These are phyloP conservation scores for Schizopygopsis pylzovi DNA, from an alignment of 2,797 vertebrate genomes.

Conservation along the genomic window DNA sequence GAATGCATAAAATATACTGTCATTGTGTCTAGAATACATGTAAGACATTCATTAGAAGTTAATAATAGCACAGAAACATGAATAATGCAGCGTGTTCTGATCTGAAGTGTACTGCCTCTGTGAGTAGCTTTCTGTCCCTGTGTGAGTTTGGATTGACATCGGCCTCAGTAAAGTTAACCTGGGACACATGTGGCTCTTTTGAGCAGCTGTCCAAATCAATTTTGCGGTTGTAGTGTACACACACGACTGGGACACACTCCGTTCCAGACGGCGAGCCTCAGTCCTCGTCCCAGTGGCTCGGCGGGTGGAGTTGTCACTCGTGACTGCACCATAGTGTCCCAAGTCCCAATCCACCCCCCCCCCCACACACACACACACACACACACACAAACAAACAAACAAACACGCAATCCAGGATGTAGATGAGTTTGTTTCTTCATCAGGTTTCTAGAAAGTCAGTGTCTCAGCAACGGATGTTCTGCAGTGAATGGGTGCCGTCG, in stretches of 20 bases:
- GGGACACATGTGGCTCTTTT: slow-evolving; percentile 51
- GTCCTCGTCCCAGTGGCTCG: slow-evolving; percentile 44
- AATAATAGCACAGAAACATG: not conserved
- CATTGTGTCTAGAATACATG: slow-evolving; percentile 7
- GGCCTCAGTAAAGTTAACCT: slow-evolving; percentile 50
- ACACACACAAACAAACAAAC: no score
- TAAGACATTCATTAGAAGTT: slow-evolving; percentile 26
- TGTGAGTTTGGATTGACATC: slow-evolving; percentile 46
- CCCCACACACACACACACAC: slow-evolving; percentile 26
- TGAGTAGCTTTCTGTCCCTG: slow-evolving; percentile 28
- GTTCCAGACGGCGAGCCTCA: slow-evolving; percentile 50
- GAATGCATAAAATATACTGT: slow-evolving; percentile 8
- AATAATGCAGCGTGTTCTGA: slow-evolving; percentile 3
- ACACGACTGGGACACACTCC: slow-evolving; percentile 45
- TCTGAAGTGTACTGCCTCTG: slow-evolving; percentile 28
- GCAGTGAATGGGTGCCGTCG: not conserved
- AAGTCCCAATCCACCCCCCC: no score
- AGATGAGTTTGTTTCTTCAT: not conserved
- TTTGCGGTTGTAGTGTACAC: slow-evolving; percentile 54
- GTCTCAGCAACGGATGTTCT: not conserved
- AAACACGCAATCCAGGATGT: no score
- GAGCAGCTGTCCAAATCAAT: slow-evolving; percentile 56
- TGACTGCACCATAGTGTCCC: slow-evolving; percentile 34
- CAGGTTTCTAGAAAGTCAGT: not conserved
- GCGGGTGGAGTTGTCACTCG: slow-evolving; percentile 45